Evolutionary conservation across 2,888 invertebrate species (phyloP), one percentile per base, ranked within the genome.

Genomic region (Auanema freiburgensis): DNA sequence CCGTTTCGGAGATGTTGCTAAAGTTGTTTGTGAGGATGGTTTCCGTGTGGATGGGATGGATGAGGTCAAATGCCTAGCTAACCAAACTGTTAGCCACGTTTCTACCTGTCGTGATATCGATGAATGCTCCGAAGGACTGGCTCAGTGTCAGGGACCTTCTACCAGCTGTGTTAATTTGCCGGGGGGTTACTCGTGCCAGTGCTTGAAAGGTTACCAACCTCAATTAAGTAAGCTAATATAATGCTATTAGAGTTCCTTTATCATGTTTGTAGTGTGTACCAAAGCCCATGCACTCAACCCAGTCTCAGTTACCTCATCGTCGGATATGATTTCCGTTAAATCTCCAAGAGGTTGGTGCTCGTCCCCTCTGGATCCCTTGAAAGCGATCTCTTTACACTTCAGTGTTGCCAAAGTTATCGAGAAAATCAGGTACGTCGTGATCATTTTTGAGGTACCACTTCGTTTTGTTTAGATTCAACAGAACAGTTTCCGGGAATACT

Each of bases 171-270:
- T 66, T 6, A 84, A 84, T 59, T 52, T 78, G 16, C 72, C 76
- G 6, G 84, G 84, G 12, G 83, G 83, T 12, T 84, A 83, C 59
- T 57, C 59, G 43, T 84, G 84, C 52, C 65, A 76, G 12, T 84
- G 84, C 57, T 65, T 78, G 42, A 50, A 65, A 16, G 83, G 83
- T 21, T 84, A 74, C 63, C 70, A 75, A 50, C 75, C 83, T 1
- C 80, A 83, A 66, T 56, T 81, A 40, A 67, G 83, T 83, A 24
- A 68, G 70, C 55, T 25, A n/a, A 4, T 33, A 8, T 3, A 3
- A 5, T 18, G 3, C 46, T 18, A 21, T 18, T 46, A 5, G 3
- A 5, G 8, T 18, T 5, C 46, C 6, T 46, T 46, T 46, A 3
- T 46, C 4, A 18, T 43, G 8, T 23, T 46, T n/a, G 2, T 21